phyloP scores from a whole-genome alignment of 2,113 vertebrate genomes.

The Bubo blakistoni region DNA sequence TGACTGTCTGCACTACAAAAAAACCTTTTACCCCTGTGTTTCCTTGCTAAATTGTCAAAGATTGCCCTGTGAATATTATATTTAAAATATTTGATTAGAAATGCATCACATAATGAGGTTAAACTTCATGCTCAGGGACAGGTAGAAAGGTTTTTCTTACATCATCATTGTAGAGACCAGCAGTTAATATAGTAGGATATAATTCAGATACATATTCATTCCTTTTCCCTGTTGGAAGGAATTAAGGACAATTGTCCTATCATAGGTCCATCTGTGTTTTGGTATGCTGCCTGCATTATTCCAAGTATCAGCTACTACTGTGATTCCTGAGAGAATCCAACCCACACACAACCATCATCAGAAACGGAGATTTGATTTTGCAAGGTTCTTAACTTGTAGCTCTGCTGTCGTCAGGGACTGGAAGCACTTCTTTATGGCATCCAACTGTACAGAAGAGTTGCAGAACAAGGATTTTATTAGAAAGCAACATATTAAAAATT shows the following conservation, averaged over 20 bases:
- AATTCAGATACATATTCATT: neutral
- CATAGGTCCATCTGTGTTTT: neutral
- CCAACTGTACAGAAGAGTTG: neutral
- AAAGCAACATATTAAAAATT: neutral
- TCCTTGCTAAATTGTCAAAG: neutral
- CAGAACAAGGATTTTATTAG: neutral
- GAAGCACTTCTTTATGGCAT: neutral
- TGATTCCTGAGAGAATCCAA: neutral
- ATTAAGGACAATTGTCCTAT: neutral
- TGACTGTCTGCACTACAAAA: neutral
- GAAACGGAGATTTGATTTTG: neutral
- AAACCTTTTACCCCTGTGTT: neutral
- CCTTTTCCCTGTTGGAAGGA: neutral
- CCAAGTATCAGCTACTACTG: neutral
- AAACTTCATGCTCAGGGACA: neutral
- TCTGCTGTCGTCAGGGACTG: neutral
- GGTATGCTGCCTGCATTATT: neutral
- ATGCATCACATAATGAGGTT: neutral
- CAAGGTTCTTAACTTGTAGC: neutral
- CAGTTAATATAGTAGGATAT: fast-evolving
- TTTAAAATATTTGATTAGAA: neutral
- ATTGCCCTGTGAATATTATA: neutral
- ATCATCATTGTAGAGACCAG: neutral
- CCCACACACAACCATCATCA: neutral
- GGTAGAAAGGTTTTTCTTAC: neutral